Evolutionary conservation across 2,888 invertebrate species (phyloP), one percentile per base, ranked within the genome.

Genomic region (Halictus ligatus): DNA sequence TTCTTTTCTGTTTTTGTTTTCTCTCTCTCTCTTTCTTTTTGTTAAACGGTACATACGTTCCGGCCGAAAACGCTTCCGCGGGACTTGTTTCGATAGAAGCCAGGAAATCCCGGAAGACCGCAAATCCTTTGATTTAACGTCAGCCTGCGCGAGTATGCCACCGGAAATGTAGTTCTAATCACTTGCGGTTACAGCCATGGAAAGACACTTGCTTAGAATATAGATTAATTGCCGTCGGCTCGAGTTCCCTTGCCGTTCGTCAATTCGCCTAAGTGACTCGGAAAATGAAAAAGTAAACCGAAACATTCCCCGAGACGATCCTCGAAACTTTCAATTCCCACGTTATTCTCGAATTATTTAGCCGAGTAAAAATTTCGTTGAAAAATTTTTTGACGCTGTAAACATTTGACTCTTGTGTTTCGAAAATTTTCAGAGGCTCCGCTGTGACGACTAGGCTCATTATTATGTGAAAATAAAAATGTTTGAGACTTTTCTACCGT

Each of bases 81-180:
- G 78, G 43, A 60, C 77, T 74, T 40, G 77, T 73, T 18, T 15
- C 73, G 35, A 76, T 50, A 46, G 58, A 46, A 64, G 48, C 64
- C 15, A 46, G n/a, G 48, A 69, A 79, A 71, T 88, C 80, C 73
- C 54, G 77, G 85, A 29, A 73, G 25, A 83, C 85, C 83, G 75
- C 88, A 83, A 81, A 83, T 88, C 85, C 88, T 83, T 85, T 79
- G 79, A 81, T 83, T 81, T 75, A 69, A 69, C 83, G 71, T 67
- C 69, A 35, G 48, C 40, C 21, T n/a, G 54, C 78, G 77, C 80
- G 85, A 69, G 43, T 73, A 67, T 46, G 54, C 67, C 60, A 73
- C 21, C 58, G 75, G 81, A 81, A 78, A 85, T 81, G 78, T 75
- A 81, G 50, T 85, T 79, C 79, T 85, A 85, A 88, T 88, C 83